Evolutionary conservation across 1,140 invertebrate species (phyloP).

Genomic region (Eumaeus atala): DNA sequence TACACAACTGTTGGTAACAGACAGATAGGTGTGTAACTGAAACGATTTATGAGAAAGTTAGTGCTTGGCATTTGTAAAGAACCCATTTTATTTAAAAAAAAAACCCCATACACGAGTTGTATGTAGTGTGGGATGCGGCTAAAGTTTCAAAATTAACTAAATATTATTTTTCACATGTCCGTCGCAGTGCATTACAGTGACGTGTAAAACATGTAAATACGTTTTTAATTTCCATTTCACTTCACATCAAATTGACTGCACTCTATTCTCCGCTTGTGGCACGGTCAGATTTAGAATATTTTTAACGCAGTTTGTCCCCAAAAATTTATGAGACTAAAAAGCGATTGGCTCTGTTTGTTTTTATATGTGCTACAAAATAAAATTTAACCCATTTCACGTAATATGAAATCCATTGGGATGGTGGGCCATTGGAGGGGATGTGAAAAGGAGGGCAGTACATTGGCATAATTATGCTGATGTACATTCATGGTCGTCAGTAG

Average conservation of each 20-base stretch:
- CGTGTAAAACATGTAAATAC: conserved; percentile 25
- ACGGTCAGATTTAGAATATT: conserved; percentile 21
- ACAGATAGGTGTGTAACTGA: too few species aligned
- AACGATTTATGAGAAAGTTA: too few species aligned
- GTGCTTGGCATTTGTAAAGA: too few species aligned
- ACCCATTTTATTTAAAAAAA: too few species aligned
- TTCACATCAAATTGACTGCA: conserved; percentile 26
- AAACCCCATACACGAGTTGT: not conserved
- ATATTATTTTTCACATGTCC: conserved; percentile 28
- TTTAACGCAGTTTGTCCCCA: conserved; percentile 23
- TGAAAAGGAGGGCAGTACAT: too few species aligned
- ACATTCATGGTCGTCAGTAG: too few species aligned
- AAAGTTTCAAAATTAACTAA: conserved; percentile 12
- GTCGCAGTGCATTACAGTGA: conserved; percentile 30
- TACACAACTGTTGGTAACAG: too few species aligned
- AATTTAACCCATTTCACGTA: too few species aligned
- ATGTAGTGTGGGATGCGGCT: not conserved
- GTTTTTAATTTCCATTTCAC: conserved; percentile 23
- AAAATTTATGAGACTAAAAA: conserved; percentile 17
- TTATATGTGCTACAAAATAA: conserved; percentile 5
- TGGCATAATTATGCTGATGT: too few species aligned
- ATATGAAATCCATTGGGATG: too few species aligned
- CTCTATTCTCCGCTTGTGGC: conserved; percentile 26
- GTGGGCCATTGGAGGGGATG: too few species aligned
- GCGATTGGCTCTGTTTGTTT: conserved; percentile 19